Evolutionary conservation across 2,797 vertebrate genomes (phyloP).

Genomic region (Meda fulgida): DNA sequence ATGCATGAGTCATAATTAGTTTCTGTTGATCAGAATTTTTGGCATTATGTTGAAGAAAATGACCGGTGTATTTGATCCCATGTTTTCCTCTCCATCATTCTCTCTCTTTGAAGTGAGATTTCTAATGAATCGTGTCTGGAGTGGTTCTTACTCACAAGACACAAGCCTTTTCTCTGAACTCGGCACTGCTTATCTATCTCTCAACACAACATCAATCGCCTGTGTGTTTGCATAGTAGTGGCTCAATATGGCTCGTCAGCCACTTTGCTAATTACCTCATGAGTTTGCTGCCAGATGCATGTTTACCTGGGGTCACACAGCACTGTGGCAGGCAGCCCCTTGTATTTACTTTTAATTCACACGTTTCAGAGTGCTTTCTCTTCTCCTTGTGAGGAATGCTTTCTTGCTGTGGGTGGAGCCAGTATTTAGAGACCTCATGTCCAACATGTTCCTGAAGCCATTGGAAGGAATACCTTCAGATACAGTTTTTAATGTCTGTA

Average conservation of each 20-base stretch:
- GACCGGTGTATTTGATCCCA: background rate
- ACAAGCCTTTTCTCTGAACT: conserved; percentile 23
- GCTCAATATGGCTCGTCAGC: background rate
- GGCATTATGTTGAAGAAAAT: background rate
- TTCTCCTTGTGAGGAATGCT: conserved; percentile 74
- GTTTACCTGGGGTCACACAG: conserved; percentile 44
- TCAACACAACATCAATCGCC: conserved; percentile 18
- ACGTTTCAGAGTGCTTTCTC: conserved; percentile 68
- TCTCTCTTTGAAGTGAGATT: conserved; percentile 13
- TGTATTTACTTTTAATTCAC: conserved; percentile 79
- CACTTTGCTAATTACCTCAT: conserved; percentile 29
- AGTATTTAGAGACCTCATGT: conserved; percentile 67
- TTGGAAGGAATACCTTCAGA: background rate
- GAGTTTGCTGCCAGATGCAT: conserved; percentile 19
- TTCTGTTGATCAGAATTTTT: background rate
- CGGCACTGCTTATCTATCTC: conserved; percentile 12
- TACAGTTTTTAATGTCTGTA: background rate
- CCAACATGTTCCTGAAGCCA: background rate
- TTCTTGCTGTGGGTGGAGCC: conserved; percentile 61
- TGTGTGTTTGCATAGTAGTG: conserved; percentile 22
- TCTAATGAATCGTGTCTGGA: conserved; percentile 34
- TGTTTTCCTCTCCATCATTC: background rate
- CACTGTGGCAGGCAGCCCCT: conserved; percentile 27
- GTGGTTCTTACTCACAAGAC: conserved; percentile 13
- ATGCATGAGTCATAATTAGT: background rate